Percentiles rank a stretch among this genome's conserved stretches.
Evolutionary conservation across 2,888 invertebrate species (phyloP).

Genomic region (Apoda limacodes): DNA sequence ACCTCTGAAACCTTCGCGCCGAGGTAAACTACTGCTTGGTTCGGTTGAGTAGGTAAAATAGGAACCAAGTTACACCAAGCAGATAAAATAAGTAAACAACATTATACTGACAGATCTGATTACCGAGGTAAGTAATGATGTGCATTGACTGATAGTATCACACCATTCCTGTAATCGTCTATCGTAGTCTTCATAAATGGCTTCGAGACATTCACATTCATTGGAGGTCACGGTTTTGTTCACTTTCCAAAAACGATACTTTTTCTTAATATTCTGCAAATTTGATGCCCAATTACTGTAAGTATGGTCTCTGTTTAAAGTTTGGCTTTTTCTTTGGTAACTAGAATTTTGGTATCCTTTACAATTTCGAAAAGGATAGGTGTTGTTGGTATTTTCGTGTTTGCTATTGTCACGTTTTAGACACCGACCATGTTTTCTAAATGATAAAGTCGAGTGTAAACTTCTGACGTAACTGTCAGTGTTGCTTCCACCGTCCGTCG

Average conservation of each 20-base stretch:
- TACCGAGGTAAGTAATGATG: slow-evolving; percentile 47
- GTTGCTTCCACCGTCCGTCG: slow-evolving; percentile 41
- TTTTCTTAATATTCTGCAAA: slow-evolving; percentile 42
- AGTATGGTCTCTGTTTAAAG: slow-evolving; percentile 35
- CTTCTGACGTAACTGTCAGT: slow-evolving; percentile 44
- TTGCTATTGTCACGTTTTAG: slow-evolving; percentile 32
- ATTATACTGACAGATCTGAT: slow-evolving; percentile 6
- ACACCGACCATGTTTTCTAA: slow-evolving; percentile 37
- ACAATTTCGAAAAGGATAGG: slow-evolving; percentile 28
- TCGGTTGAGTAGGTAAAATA: no score
- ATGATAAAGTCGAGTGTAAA: slow-evolving; percentile 48
- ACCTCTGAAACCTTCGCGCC: no score
- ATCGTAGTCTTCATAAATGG: slow-evolving; percentile 57
- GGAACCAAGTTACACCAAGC: no score
- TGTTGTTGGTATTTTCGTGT: slow-evolving; percentile 40
- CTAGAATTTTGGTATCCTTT: slow-evolving; percentile 26
- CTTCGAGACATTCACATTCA: slow-evolving; percentile 52
- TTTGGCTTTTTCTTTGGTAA: slow-evolving; percentile 36
- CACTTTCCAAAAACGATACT: slow-evolving; percentile 43
- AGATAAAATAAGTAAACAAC: no score
- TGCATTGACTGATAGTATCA: slow-evolving; percentile 54
- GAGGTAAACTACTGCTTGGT: no score
- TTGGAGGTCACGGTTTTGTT: slow-evolving; percentile 33
- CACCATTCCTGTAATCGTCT: slow-evolving; percentile 59
- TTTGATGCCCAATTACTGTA: slow-evolving; percentile 42